Evolutionary conservation across 2,113 vertebrate genomes (phyloP), one percentile per base, ranked within the genome.

Genomic region (Podilymbus podiceps): DNA sequence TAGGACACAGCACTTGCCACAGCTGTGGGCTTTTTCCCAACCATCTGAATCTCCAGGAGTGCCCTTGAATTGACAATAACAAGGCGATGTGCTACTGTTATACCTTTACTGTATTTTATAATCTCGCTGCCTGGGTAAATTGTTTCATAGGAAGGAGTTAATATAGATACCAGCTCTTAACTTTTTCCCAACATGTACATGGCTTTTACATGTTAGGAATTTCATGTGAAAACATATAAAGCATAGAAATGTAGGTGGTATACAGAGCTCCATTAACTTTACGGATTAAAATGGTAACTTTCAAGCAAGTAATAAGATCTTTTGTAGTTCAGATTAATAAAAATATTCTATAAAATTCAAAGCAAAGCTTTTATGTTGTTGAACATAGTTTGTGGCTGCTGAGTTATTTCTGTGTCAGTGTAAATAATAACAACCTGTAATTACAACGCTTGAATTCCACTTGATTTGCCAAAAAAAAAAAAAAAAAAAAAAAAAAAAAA

Each of bases 31-130:
- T 79, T 89, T 74, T 91, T 42, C 72, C 40, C 44, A 88, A 3
- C 40, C 58, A 53, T 68, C 55, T 93, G 83, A 84, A n/a, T 81
- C 85, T 94, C 88, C 92, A 93, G 73, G 76, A 89, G 80, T 89
- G 64, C 35, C 80, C 82, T 95, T 93, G 92, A 93, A 69, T 40
- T 80, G 49, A 63, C 64, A 83, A 52, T 77, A 86, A 56, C 64
- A 77, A 87, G 60, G 76, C 89, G 68, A 92, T 75, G 14, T 68
- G 49, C 24, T 80, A 15, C 35, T 85, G 31, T 42, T 76, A 30
- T 19, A 83, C 38, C 5, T 86, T 72, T 31, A 22, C 11, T 42
- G 13, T 46, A 27, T 92, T 92, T 85, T 73, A 38, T 75, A 59
- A 40, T 68, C 33, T n/a, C 14, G 8, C 8, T 46, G 2, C 44